Conservation (phyloP, 2,113 vertebrate genomes). For the Anolis sagrei region DNA sequence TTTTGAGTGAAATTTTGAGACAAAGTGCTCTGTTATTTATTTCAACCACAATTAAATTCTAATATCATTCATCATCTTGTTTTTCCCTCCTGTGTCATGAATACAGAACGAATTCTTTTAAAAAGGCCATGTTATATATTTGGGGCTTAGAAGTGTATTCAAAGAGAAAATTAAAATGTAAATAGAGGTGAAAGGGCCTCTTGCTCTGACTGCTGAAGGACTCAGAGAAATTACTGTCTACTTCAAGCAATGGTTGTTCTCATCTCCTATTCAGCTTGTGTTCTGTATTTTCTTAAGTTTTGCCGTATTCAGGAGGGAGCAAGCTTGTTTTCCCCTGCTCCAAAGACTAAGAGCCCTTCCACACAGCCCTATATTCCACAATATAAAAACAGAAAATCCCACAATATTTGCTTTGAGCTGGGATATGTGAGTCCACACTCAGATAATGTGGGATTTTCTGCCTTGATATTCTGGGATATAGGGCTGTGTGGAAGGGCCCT, state of each 20-base stretch:
- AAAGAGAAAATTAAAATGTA: conserved; percentile 68
- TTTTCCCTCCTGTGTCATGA: conserved; percentile 15
- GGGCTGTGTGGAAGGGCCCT: too few species aligned
- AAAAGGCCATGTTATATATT: conserved; percentile 45
- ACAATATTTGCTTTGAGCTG: too few species aligned
- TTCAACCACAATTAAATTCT: too few species aligned
- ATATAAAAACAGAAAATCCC: too few species aligned
- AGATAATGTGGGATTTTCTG: too few species aligned
- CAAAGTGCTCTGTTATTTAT: neutral
- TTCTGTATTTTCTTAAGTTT: conserved; percentile 57
- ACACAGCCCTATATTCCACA: too few species aligned
- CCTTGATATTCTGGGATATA: too few species aligned
- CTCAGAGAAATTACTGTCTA: conserved; percentile 51
- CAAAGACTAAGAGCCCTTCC: too few species aligned
- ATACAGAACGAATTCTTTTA: conserved; percentile 58
- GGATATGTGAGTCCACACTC: too few species aligned
- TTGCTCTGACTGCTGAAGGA: conserved; percentile 57
- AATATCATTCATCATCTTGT: conserved; percentile 25
- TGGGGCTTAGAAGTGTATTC: conserved; percentile 45
- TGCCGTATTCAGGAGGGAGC: neutral
- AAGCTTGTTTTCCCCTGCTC: too few species aligned
- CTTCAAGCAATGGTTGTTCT: conserved; percentile 61
- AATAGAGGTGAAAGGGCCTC: conserved; percentile 61
- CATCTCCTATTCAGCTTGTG: conserved; percentile 53
- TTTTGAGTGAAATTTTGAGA: neutral